These are phyloP conservation scores for Colossoma macropomum DNA, from an alignment of 2,113 vertebrate genomes.

Conservation along the genomic window DNA sequence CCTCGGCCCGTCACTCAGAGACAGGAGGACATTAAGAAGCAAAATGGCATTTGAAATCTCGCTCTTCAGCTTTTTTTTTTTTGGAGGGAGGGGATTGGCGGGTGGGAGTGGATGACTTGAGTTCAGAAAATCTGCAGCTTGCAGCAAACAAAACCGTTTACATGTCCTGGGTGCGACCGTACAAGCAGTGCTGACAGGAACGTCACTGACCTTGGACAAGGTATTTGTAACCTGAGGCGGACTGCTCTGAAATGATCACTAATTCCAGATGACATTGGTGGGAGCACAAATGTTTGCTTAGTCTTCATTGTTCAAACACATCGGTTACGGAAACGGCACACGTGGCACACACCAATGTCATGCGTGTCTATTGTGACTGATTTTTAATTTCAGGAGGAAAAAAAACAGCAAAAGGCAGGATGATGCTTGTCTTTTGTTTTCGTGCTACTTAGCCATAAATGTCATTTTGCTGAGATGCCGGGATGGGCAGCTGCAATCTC, in stretches of 20 bases:
- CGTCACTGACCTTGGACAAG: constrained; percentile 10
- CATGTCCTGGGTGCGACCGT: constrained; percentile 13
- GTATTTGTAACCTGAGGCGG: neutral
- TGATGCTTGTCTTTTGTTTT: neutral
- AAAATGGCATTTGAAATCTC: constrained; percentile 23
- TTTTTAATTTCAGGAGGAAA: neutral
- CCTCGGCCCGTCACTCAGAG: neutral
- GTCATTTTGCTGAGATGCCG: constrained; percentile 26
- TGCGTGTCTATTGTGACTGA: neutral
- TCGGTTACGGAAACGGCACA: neutral
- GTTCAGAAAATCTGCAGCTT: constrained; percentile 10
- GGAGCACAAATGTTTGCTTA: neutral
- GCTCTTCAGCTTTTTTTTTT: constrained; percentile 5
- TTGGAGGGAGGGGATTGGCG: rapidly evolving
- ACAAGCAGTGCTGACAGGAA: neutral
- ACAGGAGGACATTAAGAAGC: constrained; percentile 32
- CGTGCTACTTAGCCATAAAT: neutral
- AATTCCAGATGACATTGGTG: neutral
- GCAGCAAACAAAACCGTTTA: neutral
- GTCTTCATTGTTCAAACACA: neutral
- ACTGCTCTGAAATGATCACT: neutral
- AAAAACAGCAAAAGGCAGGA: neutral
- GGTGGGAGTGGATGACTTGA: neutral
- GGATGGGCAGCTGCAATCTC: constrained; percentile 38
- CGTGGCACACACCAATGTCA: neutral